Evolutionary conservation across 2,113 vertebrate species (phyloP).

Genomic region (Lethenteron reissneri): DNA sequence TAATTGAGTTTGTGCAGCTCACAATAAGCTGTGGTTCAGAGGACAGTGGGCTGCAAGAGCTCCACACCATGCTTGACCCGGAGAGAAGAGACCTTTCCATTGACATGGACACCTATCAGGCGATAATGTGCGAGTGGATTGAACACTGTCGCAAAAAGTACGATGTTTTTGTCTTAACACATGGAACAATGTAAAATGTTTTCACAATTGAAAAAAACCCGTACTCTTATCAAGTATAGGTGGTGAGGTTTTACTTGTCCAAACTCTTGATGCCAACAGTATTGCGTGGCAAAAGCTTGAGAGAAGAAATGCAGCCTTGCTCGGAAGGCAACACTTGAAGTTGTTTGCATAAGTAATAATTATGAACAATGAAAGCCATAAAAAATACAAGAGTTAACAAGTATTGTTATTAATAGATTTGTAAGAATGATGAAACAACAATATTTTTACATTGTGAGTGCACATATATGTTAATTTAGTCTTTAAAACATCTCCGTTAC

Average conservation of each 20-base stretch:
- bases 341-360: too few relatives aligned
- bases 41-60: slow-evolving; percentile 43
- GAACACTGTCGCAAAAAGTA: slow-evolving; percentile 39
- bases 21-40: slow-evolving; percentile 35
- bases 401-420: too few relatives aligned
- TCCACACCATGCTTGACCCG: slow-evolving; percentile 56
- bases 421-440: too few relatives aligned
- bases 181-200: background rate
- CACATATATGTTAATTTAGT: too few relatives aligned
- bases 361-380: too few relatives aligned
- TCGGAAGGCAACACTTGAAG: too few relatives aligned
- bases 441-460: too few relatives aligned
- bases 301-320: slow-evolving; percentile 7
- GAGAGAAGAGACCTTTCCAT: slow-evolving; percentile 41
- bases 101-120: slow-evolving; percentile 45
- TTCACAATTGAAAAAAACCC: background rate
- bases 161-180: slow-evolving; percentile 13
- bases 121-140: slow-evolving; percentile 54
- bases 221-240: rapidly evolving
- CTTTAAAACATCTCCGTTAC: too few relatives aligned
- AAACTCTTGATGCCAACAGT: background rate
- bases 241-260: rapidly evolving
- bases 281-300: background rate
- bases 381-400: too few relatives aligned
- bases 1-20: slow-evolving; percentile 47